A percentile compares a stretch with the other conserved stretches of the same genome.
Evolutionary conservation across 1,140 invertebrate species (phyloP).

Genomic region (Rhyzopertha dominica): DNA sequence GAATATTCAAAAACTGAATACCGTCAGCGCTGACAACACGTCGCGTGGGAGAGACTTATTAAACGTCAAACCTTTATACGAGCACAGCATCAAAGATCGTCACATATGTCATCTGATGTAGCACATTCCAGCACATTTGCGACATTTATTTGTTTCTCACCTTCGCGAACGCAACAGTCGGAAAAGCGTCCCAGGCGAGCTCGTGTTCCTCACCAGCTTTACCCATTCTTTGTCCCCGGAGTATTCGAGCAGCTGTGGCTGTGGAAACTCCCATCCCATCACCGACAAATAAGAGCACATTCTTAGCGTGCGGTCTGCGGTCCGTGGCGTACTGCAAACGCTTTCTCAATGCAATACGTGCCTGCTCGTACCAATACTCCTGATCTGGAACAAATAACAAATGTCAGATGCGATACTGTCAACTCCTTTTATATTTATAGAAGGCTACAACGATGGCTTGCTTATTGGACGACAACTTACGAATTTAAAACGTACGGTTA

Average conservation of each 20-base stretch:
- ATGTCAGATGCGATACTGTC: too few relatives aligned
- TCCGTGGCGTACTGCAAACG: conserved; percentile 53
- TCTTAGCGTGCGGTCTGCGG: conserved; percentile 54
- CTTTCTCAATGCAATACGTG: conserved; percentile 57
- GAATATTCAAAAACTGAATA: too few relatives aligned
- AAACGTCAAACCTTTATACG: too few relatives aligned
- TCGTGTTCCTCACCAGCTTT: conserved; percentile 57
- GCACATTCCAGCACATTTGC: too few relatives aligned
- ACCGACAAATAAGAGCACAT: conserved; percentile 57
- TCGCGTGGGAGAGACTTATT: too few relatives aligned
- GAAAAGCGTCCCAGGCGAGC: conserved; percentile 64
- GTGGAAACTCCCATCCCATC: conserved; percentile 73
- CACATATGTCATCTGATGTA: too few relatives aligned
- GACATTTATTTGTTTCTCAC: conserved; percentile 43
- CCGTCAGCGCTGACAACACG: too few relatives aligned
- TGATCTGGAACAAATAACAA: conserved; percentile 41
- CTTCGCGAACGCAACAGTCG: conserved; percentile 60
- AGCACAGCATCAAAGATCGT: too few relatives aligned
- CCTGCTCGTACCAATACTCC: conserved; percentile 55
- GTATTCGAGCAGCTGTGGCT: conserved; percentile 63
- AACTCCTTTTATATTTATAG: too few relatives aligned
- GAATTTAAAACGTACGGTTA: too few relatives aligned
- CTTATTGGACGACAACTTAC: too few relatives aligned
- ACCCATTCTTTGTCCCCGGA: conserved; percentile 44
- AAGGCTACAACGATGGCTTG: too few relatives aligned